Base-by-base conservation (phyloP, 2,797 vertebrate species). In the Phrynocephalus vlangalii region DNA sequence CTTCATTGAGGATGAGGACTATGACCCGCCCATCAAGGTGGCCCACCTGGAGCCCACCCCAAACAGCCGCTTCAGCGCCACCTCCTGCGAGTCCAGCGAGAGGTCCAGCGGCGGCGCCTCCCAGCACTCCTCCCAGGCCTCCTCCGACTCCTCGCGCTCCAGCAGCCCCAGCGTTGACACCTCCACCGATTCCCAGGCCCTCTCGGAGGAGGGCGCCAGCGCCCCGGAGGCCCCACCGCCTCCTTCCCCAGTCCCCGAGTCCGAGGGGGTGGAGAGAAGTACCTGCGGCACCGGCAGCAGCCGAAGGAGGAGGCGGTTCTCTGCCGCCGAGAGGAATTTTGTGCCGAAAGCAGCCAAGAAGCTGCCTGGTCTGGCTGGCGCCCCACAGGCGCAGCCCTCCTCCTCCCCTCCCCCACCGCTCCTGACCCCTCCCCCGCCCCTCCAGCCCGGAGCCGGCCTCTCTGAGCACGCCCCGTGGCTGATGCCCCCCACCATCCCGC, bases 1-100 rank as follows among this genome's bases (percentile, higher is more conserved):
- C 70, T 99, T 99, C 94, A 99, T 99, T 66, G 98, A 99, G 92
- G 99, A 99, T 6, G 99, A 99, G 92, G 97, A 97, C 94, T 99
- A 99, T 0, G 98, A 98, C 70, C 98, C 98, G 24, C 98, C 99
- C 18, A 97, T 98, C 92, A 99, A 99, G 95, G 97, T 99, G 78
- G 97, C 98, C 73, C 96, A 98, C 20, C 94, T 99, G 1, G 99
- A 99, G 82, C 94, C 98, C 22, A 95, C 96, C 2, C 96, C 97
- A 0, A 95, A 96, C 93, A 95, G 96, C 94, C 90, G 97, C 82
- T 96, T 97, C 93, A 98, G 98, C 0, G 98, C 98, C 0, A 97
- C 98, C 0, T 99, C 99, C 71, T 99, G 99, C 44, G 99, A 98
- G 84, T 99, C 99, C 82, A 97, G 97, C 3, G 97, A 97, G 44